These are phyloP conservation scores for Manis javanica DNA, from an alignment of 2,797 vertebrate genomes.

Conservation along the genomic window DNA sequence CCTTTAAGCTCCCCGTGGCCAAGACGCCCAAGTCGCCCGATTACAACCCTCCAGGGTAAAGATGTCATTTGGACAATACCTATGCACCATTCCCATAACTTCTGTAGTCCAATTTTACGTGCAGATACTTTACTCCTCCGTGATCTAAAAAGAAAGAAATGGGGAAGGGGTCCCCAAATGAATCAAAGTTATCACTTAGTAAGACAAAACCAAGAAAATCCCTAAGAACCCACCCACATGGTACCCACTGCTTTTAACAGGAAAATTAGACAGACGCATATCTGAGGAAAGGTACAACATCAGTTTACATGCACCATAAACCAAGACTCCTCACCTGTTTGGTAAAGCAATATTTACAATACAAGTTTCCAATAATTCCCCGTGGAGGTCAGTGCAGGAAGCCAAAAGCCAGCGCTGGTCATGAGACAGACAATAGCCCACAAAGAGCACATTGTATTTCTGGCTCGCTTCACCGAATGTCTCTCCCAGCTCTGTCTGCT, in stretches of 20 bases:
- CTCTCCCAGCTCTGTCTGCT: conserved; percentile 95
- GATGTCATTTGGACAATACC: conserved; percentile 98
- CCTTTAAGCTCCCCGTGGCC: conserved; percentile 98
- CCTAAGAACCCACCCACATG: neutral
- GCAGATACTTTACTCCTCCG: conserved; percentile 95
- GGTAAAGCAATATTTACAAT: conserved; percentile 97
- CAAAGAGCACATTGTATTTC: conserved; percentile 96
- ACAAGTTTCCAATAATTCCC: conserved; percentile 96
- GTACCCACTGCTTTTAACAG: neutral
- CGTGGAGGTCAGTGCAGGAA: conserved; percentile 98
- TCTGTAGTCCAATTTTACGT: conserved; percentile 96
- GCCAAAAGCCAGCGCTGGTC: conserved; percentile 99
- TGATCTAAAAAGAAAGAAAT: conserved; percentile 85
- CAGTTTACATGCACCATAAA: neutral
- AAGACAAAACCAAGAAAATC: neutral
- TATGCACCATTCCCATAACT: conserved; percentile 98
- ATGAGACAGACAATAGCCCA: conserved; percentile 97
- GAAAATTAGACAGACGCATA: neutral
- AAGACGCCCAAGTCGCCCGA: conserved; percentile 95
- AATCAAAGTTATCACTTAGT: neutral
- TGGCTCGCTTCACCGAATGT: conserved; percentile 93
- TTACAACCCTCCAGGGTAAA: conserved; percentile 97
- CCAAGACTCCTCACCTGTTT: conserved; percentile 90
- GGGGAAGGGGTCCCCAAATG: neutral
- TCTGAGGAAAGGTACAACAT: neutral